Base-by-base conservation (phyloP, 2,888 invertebrate genomes). In the Gasteruption jaculator region DNA sequence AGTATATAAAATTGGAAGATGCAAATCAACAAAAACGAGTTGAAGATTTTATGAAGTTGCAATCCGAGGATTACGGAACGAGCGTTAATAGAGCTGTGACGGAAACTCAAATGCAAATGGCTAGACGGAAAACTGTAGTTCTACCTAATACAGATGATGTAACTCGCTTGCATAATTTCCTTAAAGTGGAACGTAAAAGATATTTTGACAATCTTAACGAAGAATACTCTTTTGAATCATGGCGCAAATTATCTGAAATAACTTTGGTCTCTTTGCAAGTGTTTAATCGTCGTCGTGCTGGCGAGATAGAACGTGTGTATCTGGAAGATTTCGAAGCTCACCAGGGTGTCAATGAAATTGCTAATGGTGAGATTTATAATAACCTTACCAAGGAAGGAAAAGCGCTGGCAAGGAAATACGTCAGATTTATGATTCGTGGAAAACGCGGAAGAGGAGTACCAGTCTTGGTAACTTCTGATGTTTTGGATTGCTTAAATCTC, bases 251-350 rank as follows among this genome's bases (percentile, higher is more conserved):
- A 20, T 34, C 40, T 6, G 39, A 39, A 32, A 24, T 26, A 1
- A 21, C 30, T 10, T 26, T 50, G 10, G 18, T 29, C 3, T 34
- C 35, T 1, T 25, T 48, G 6, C 46, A 50, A 25, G 20, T 50
- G 4, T 53, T 53, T 27, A 53, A 53, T 20, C 38, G 50, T 8
- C 48, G 53, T 1, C 15, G 50, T 16, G 30, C 46, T 6, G 50
- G 52, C 5, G 52, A 52, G 29, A 38, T 42, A 4, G 40, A 52
- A 27, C 6, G 42, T 27, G 32, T 31, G 4, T 22, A 20, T 3
- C 29, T 48, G 4, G 37, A 42, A 10, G 50, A 48, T 38, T 45
- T 43, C 6, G 3, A 24, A 12, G 38, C 24, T 34, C 11, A 33
- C 10, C n/a, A 41, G 40, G 31, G 30, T 16, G 37, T 48, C 14